These are phyloP conservation scores for Phalacrocorax carbo DNA, from an alignment of 2,113 vertebrate species.

Conservation along the genomic window DNA sequence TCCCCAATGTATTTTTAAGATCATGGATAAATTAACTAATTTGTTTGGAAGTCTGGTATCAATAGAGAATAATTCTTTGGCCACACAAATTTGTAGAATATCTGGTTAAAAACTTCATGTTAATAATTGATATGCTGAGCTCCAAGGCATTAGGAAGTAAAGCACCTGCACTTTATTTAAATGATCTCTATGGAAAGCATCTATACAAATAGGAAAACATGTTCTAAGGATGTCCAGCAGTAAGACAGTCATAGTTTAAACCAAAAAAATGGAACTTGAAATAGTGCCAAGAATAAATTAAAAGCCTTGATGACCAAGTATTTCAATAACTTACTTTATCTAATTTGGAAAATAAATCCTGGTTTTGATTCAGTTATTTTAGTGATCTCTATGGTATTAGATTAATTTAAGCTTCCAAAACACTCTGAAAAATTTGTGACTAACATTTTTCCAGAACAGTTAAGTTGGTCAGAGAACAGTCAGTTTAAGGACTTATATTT, in stretches of 20 bases:
- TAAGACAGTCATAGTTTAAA: not conserved
- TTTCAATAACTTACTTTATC: not conserved
- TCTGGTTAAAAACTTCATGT: not conserved
- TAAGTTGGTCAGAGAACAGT: not conserved
- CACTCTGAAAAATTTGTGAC: not conserved
- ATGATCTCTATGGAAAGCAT: not conserved
- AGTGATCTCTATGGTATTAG: not conserved
- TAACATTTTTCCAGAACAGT: not conserved
- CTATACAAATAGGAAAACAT: not conserved
- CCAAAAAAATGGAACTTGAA: not conserved
- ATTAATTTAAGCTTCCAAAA: not conserved
- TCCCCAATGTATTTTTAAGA: not conserved
- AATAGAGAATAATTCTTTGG: not conserved
- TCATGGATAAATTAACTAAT: not conserved
- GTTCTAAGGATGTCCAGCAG: not conserved
- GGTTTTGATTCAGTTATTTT: not conserved
- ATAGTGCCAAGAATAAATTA: not conserved
- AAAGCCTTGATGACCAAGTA: not conserved
- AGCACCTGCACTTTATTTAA: not conserved
- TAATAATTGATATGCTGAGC: not conserved
- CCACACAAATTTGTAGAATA: not conserved
- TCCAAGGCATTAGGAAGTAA: not conserved
- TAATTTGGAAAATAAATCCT: not conserved
- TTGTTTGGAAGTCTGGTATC: not conserved
- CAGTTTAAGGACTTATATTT: not conserved